Evolutionary conservation across 92 coral and sea anemone genomes (phyloP).

Genomic region (Pocillopora meandrina): DNA sequence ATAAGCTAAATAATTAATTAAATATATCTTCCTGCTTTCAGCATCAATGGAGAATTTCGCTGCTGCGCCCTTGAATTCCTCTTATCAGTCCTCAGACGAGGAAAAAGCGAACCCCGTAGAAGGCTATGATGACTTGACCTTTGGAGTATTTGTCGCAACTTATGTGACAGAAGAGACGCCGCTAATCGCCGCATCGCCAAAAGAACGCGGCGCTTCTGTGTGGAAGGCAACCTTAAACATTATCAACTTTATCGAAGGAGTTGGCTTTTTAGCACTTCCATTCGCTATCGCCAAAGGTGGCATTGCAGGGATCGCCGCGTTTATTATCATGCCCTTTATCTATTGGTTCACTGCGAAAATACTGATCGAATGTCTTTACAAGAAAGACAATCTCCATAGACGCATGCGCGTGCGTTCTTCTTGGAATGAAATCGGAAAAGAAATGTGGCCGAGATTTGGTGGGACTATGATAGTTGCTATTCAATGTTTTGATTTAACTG

Average conservation of each 20-base stretch:
- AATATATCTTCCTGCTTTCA: not conserved
- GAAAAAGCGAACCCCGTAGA: not conserved
- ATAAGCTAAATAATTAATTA: not conserved
- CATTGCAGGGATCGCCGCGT: slow-evolving; percentile 41
- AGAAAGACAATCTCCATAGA: slow-evolving; percentile 9
- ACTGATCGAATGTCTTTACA: slow-evolving; percentile 56
- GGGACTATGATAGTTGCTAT: slow-evolving; percentile 36
- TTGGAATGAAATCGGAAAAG: slow-evolving; percentile 57
- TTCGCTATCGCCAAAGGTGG: slow-evolving; percentile 64
- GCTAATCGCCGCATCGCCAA: not conserved
- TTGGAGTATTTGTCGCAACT: not conserved
- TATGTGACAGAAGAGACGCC: not conserved
- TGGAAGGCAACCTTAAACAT: slow-evolving; percentile 57
- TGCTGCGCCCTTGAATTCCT: not conserved
- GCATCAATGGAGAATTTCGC: not conserved
- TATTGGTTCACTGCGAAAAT: slow-evolving; percentile 58
- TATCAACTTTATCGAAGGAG: slow-evolving; percentile 58
- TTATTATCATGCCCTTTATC: slow-evolving; percentile 42
- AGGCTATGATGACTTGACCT: not conserved
- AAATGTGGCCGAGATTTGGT: slow-evolving; percentile 57
- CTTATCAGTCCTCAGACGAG: not conserved
- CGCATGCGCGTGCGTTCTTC: slow-evolving; percentile 48
- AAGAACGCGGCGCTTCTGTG: slow-evolving; percentile 22
- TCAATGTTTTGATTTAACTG: slow-evolving; percentile 34
- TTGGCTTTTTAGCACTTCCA: slow-evolving; percentile 64